Percentiles rank a stretch among this genome's conserved stretches.
These are phyloP conservation scores for Polypedilum vanderplanki DNA, from an alignment of 1,140 invertebrate species.

Conservation along the genomic window DNA sequence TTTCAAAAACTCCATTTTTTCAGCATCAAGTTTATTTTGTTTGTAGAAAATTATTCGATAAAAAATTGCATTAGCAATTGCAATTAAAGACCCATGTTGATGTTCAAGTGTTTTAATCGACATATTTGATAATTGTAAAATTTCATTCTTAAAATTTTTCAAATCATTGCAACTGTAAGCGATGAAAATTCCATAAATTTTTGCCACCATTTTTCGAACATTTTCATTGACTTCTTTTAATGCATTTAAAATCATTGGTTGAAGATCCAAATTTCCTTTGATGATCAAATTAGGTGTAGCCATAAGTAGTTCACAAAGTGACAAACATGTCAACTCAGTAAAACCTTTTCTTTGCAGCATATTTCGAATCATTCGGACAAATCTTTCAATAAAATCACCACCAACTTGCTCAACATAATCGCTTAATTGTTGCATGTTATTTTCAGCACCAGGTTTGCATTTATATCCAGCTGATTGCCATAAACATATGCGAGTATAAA, in stretches of 20 bases:
- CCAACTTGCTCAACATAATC: constrained; percentile 30
- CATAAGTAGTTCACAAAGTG: constrained; percentile 36
- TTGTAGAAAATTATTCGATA: constrained; percentile 37
- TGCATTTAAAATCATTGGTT: constrained; percentile 38
- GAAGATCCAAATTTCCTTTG: constrained; percentile 37
- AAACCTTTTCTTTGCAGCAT: constrained; percentile 40
- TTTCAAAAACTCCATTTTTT: constrained; percentile 32
- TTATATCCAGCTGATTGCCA: constrained; percentile 43
- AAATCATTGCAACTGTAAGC: constrained; percentile 37
- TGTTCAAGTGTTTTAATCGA: constrained; percentile 40
- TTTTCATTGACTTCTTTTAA: constrained; percentile 42
- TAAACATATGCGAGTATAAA: constrained; percentile 70
- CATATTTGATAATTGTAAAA: constrained; percentile 30
- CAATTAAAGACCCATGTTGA: constrained; percentile 41
- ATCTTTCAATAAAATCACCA: constrained; percentile 38
- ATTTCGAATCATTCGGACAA: constrained; percentile 41
- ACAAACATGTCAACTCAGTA: constrained; percentile 36
- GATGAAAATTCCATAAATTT: constrained; percentile 40
- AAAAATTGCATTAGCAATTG: constrained; percentile 38
- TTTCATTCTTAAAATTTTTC: constrained; percentile 38
- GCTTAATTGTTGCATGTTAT: constrained; percentile 35
- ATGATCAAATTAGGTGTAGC: constrained; percentile 39
- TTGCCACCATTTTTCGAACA: constrained; percentile 39
- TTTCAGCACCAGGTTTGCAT: constrained; percentile 43
- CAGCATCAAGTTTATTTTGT: constrained; percentile 32